These are phyloP conservation scores for Serrognathus titanus DNA, from an alignment of 2,888 invertebrate genomes.

Conservation along the genomic window DNA sequence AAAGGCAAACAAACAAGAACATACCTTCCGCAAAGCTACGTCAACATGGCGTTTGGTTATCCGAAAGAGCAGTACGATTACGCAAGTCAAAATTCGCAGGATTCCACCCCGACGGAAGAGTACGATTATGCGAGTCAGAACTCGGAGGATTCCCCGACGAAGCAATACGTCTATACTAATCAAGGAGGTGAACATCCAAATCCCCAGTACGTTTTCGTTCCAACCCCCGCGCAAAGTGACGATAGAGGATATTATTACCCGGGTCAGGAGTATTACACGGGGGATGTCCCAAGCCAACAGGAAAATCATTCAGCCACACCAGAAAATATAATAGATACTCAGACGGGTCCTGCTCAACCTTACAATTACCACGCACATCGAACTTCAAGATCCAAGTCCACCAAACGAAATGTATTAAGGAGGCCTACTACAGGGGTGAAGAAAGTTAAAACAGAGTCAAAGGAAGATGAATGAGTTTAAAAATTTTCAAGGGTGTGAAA, in stretches of 20 bases:
- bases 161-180: slow-evolving; percentile 12
- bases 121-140: slow-evolving; percentile 6
- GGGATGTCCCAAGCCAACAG: background rate
- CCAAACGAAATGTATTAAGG: too few species aligned
- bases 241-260: slow-evolving; percentile 19
- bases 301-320: background rate
- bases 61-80: slow-evolving; percentile 12
- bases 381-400: too few species aligned
- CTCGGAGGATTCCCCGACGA: slow-evolving; percentile 5
- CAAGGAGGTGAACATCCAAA: slow-evolving; percentile 1
- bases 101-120: slow-evolving; percentile 9
- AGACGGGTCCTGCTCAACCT: slow-evolving; percentile 3
- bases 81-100: slow-evolving; percentile 9
- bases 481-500: too few species aligned
- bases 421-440: too few species aligned
- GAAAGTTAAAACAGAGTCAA: too few species aligned
- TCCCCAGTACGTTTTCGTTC: slow-evolving; percentile 6
- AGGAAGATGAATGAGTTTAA: too few species aligned
- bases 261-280: slow-evolving; percentile 8
- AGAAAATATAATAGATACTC: background rate
- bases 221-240: slow-evolving; percentile 13
- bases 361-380: slow-evolving; percentile 30
- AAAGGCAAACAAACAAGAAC: slow-evolving; percentile 3
- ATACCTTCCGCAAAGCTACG: too few species aligned
- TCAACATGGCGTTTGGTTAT: slow-evolving; percentile 6